Evolutionary conservation across 1,140 invertebrate species (phyloP).

Genomic region (Drosophila auraria): DNA sequence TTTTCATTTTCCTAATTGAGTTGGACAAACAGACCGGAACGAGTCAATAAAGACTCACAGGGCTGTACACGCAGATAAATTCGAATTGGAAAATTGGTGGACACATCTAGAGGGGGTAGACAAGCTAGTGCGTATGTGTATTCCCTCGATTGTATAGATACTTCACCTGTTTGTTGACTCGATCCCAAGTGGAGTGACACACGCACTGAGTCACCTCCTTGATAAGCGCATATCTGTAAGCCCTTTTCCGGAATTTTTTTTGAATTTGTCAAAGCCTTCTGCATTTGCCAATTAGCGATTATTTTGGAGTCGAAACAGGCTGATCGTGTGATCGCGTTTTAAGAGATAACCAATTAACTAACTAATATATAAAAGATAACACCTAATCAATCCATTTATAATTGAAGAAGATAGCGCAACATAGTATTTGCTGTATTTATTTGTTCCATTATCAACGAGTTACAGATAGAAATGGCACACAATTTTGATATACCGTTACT

Average conservation of each 20-base stretch:
- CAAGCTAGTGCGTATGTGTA: not conserved
- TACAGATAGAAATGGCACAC: not conserved
- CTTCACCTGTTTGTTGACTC: constrained; percentile 1
- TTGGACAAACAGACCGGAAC: not conserved
- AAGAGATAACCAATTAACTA: no score
- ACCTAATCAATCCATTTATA: not conserved
- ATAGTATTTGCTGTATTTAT: no score
- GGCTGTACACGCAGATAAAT: constrained; percentile 2
- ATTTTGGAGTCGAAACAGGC: not conserved
- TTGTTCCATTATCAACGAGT: not conserved
- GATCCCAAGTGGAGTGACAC: constrained; percentile 19
- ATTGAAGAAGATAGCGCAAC: not conserved
- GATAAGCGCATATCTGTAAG: constrained; percentile 27
- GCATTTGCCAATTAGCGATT: constrained; percentile 1
- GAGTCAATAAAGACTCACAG: not conserved
- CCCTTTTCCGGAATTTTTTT: constrained; percentile 3
- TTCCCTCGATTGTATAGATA: not conserved
- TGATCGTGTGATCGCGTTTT: no score
- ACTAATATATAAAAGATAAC: not conserved
- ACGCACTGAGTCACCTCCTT: constrained; percentile 29
- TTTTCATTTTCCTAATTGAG: constrained; percentile 22
- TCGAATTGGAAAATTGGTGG: not conserved
- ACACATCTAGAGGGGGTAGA: not conserved
- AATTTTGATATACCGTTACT: no score
- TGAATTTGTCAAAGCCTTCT: not conserved